Conservation (phyloP, 64 coral and sea anemone species). For the Actinia tenebrosa region DNA sequence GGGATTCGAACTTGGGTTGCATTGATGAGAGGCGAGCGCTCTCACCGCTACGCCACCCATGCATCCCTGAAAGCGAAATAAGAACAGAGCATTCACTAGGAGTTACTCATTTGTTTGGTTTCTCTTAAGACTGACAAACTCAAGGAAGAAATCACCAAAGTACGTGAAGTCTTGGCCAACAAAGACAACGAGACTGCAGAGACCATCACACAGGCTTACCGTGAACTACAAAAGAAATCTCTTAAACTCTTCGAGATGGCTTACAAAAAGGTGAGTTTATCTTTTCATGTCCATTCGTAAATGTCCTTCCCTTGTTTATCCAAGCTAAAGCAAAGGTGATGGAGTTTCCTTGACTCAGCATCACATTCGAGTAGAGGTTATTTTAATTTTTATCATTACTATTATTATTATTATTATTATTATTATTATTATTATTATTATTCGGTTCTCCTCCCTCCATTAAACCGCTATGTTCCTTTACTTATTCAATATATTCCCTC, state of each 20-base stretch:
- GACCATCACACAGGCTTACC: slow-evolving; percentile 70
- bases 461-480: background rate
- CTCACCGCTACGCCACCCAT: no score
- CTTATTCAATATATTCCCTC: background rate
- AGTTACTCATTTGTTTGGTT: background rate
- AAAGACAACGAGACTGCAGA: slow-evolving; percentile 82
- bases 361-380: no score
- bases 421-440: background rate
- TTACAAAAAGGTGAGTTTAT: slow-evolving; percentile 76
- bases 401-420: no score
- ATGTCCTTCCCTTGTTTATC: background rate
- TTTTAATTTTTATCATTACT: no score
- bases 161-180: slow-evolving; percentile 74
- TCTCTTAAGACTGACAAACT: slow-evolving; percentile 49
- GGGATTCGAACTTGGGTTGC: no score
- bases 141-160: slow-evolving; percentile 82
- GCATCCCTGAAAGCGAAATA: no score
- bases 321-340: background rate
- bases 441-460: background rate
- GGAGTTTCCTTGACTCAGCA: no score
- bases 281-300: background rate
- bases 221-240: slow-evolving; percentile 91
- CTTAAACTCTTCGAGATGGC: slow-evolving; percentile 16
- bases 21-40: no score
- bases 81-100: no score